Evolutionary conservation across 1,140 invertebrate genomes (phyloP), one percentile per base, ranked within the genome.

Genomic region (Dolichoris vasculosae): DNA sequence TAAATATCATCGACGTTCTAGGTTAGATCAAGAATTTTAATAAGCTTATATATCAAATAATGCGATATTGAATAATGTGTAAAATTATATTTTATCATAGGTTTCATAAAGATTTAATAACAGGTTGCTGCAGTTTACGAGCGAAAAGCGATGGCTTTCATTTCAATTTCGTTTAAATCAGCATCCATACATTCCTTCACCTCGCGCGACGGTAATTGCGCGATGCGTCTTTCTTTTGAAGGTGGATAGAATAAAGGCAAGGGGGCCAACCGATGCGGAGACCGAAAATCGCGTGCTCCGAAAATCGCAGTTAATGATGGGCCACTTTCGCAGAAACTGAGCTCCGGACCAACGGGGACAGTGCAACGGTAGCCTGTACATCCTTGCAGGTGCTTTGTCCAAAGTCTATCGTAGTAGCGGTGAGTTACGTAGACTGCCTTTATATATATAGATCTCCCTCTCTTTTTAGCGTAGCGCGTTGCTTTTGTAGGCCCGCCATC

Each of bases 231-330:
- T 73, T 40, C 17, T 13, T 43, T 38, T 8, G n/a, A n/a, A 11
- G 38, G 38, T 13, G 23, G 69, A 43, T 73, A 73, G 67, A 32
- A 40, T 40, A 71, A 38, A 17, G n/a, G 69, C 17, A 43, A 11
- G 69, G 75, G 46, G n/a, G n/a, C 46, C 26, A 55, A 48, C 23
- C 35, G 13, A 30, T 30, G 75, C n/a, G 15, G 46, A 17, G 32
- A 15, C 26, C n/a, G n/a, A 55, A 55, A 48, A 55, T 32, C 46
- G 75, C 43, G 23, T 51, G 30, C 75, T 4, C n/a, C 2, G 75
- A 30, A n/a, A n/a, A n/a, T n/a, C n/a, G n/a, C n/a, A 77, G 75
- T 55, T 77, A 77, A 77, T 77, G 75, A 77, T 55, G 75, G 75
- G 48, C 75, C 46, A 55, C 43, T 77, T 77, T 77, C 46, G 43